Base-by-base conservation (phyloP, 2,888 invertebrate genomes). In the Prosapia bicincta region DNA sequence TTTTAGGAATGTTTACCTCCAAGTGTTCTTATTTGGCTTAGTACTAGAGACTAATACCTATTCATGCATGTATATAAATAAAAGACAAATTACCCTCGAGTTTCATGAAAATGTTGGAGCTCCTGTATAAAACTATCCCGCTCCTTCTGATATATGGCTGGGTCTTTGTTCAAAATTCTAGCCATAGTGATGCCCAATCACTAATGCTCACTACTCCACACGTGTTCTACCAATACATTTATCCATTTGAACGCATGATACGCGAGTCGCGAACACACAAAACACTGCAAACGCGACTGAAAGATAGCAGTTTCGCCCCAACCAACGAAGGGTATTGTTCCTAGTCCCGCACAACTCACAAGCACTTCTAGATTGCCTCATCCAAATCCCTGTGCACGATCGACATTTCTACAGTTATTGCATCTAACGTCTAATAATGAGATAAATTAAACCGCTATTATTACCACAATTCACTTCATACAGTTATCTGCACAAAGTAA, bases 71-170 rank as follows among this genome's bases (percentile, higher is more conserved):
- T 65, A 65, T 15, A 6, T 65, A 65, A 65, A 20, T 6, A 69
- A 20, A 32, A 38, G 23, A 25, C 24, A 26, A 26, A 23, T 91
- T 87, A 97, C 97, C 96, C 95, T 88, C 95, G 91, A 82, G 92
- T 92, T 81, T 95, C 95, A 86, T 97, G 96, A 85, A 97, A 97
- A 85, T 93, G 94, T 83, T 92, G 91, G 82, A 98, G 88, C 84
- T 96, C 96, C 85, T 92, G 90, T 80, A 95, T 86, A 88, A 96
- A 96, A 81, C 88, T 89, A 82, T 92, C 92, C 83, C 91, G 91
- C 86, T 95, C 94, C 85, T 90, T 90, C 83, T 90, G 86, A 88
- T 93, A 94, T 83, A 90, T 89, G 85, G 90, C 90, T 81, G 92
- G 88, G 86, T 91, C 90, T 88, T 90, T 91, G 86, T 80, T 80